Conservation (phyloP, 1,140 invertebrate species). For the Dinothrombium tinctorium region DNA sequence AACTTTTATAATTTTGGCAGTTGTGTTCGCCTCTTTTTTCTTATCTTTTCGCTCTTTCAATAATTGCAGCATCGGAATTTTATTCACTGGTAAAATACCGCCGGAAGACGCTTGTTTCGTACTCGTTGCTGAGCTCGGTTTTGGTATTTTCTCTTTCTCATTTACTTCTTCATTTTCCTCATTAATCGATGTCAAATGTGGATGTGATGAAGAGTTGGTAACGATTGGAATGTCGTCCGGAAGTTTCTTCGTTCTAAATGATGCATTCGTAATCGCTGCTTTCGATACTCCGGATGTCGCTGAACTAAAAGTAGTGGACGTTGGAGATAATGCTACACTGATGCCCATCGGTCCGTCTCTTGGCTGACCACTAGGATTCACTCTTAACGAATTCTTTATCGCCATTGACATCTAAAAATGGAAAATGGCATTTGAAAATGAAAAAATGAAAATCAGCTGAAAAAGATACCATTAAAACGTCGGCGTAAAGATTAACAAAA, state of each 20-base stretch:
- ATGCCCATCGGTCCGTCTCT: slow-evolving; percentile 52
- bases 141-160: no score
- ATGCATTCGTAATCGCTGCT: slow-evolving; percentile 72
- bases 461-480: slow-evolving; percentile 44
- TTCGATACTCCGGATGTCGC: slow-evolving; percentile 35
- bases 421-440: slow-evolving; percentile 3
- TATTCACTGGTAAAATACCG: no score
- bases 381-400: slow-evolving; percentile 55
- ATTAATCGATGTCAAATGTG: background rate
- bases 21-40: no score
- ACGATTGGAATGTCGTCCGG: slow-evolving; percentile 34
- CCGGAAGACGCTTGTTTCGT: no score
- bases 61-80: no score
- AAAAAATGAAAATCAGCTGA: background rate
- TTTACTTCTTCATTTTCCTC: no score
- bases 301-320: slow-evolving; percentile 28
- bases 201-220: slow-evolving; percentile 4
- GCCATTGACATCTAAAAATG: slow-evolving; percentile 42
- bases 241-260: slow-evolving; percentile 80
- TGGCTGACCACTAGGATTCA: slow-evolving; percentile 33
- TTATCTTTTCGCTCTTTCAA: no score
- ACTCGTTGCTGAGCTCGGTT: no score
- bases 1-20: no score
- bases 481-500: slow-evolving; percentile 58
- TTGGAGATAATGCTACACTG: slow-evolving; percentile 47